Conservation (phyloP, 2,113 vertebrate species). For the Psettodes erumei region DNA sequence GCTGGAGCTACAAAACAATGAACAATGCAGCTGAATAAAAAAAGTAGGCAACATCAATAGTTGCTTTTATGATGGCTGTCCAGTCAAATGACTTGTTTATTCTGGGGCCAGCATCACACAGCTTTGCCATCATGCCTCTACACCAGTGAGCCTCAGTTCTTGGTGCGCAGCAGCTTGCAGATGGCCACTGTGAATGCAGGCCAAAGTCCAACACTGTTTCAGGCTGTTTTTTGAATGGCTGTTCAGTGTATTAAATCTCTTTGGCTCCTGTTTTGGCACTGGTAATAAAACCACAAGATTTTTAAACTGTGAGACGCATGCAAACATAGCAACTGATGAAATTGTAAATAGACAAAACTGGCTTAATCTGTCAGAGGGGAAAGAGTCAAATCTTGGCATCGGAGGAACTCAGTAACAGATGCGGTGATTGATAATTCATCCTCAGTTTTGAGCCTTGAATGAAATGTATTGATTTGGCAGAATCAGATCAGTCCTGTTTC, state of each 20-base stretch:
- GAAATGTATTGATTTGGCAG: conserved; percentile 62
- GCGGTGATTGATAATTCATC: conserved; percentile 72
- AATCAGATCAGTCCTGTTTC: conserved; percentile 38
- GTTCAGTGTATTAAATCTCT: conserved; percentile 74
- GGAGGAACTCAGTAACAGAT: conserved; percentile 67
- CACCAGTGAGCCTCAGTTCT: conserved; percentile 67
- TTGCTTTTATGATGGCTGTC: conserved; percentile 65
- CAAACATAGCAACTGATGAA: conserved; percentile 76
- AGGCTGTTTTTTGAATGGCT: conserved; percentile 76
- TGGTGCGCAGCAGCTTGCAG: conserved; percentile 75
- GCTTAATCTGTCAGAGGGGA: conserved; percentile 66
- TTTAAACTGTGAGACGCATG: conserved; percentile 70
- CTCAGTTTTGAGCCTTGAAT: conserved; percentile 49
- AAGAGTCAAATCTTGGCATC: conserved; percentile 61
- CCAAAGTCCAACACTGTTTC: conserved; percentile 77
- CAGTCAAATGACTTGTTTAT: conserved; percentile 75
- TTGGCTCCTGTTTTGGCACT: conserved; percentile 66
- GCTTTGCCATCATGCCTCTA: conserved; percentile 71
- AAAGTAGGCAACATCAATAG: conserved; percentile 58
- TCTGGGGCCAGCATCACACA: conserved; percentile 68
- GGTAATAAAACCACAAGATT: conserved; percentile 70
- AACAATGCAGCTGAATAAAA: conserved; percentile 36
- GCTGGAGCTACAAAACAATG: conserved; percentile 23
- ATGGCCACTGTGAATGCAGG: conserved; percentile 77
- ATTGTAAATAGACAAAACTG: conserved; percentile 80